Evolutionary conservation across 2,888 invertebrate species (phyloP).

Genomic region (Tanytarsus gracilentus): DNA sequence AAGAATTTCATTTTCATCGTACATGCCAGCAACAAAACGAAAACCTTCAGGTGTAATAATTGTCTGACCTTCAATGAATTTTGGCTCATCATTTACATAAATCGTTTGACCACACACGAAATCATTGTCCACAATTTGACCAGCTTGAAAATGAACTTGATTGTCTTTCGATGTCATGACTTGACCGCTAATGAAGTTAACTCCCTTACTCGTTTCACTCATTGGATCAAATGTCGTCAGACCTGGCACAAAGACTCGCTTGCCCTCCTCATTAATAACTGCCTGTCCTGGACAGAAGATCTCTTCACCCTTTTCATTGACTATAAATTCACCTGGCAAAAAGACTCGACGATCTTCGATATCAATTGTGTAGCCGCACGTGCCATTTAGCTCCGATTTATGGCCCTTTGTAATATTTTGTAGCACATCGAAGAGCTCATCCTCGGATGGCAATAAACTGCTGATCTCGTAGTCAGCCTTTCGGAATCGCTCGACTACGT

Average conservation of each 20-base stretch:
- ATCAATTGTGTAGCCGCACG: conserved; percentile 55
- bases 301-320: conserved; percentile 58
- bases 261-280: conserved; percentile 52
- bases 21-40: conserved; percentile 54
- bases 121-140: conserved; percentile 54
- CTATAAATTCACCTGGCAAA: conserved; percentile 61
- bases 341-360: conserved; percentile 57
- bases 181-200: conserved; percentile 63
- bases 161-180: conserved; percentile 17
- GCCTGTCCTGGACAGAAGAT: conserved; percentile 70
- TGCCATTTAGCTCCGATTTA: conserved; percentile 50
- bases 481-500: conserved; percentile 52
- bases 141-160: conserved; percentile 59
- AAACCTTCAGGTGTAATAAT: conserved; percentile 52
- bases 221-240: conserved; percentile 43
- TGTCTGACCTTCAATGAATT: conserved; percentile 55
- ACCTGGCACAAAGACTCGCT: conserved; percentile 59
- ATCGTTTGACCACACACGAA: conserved; percentile 58
- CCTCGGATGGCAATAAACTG: conserved; percentile 52
- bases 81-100: conserved; percentile 49
- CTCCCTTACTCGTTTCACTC: conserved; percentile 57
- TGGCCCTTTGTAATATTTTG: conserved; percentile 53
- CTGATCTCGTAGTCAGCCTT: conserved; percentile 46
- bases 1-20: conserved; percentile 46
- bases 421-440: conserved; percentile 55